Conservation (phyloP, 2,797 vertebrate species). For the Gymnoscopelus braueri region DNA sequence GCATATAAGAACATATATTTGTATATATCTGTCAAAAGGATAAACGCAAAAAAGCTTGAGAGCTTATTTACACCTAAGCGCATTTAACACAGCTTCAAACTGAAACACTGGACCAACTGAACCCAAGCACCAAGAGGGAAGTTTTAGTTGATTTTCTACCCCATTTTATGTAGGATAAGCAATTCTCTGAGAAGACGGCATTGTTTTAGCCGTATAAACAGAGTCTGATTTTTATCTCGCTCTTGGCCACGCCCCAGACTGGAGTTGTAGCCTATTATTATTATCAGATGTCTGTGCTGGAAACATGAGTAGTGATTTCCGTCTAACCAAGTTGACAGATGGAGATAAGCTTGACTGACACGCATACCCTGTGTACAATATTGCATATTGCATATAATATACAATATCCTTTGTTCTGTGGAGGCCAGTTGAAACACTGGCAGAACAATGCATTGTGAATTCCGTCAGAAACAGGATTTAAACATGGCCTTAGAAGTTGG, state of each 20-base stretch:
- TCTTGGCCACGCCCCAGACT: neutral
- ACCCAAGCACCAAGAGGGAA: neutral
- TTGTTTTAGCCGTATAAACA: conserved; percentile 38
- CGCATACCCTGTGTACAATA: neutral
- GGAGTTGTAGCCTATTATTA: conserved; percentile 36
- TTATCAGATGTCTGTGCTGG: conserved; percentile 30
- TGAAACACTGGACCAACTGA: conserved; percentile 25
- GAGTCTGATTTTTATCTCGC: conserved; percentile 29
- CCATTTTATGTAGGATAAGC: neutral
- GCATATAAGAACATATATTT: too few relatives aligned
- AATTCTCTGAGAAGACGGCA: conserved; percentile 22
- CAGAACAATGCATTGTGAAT: conserved; percentile 23
- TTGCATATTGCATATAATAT: too few relatives aligned
- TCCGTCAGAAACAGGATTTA: conserved; percentile 20
- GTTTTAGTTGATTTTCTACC: neutral
- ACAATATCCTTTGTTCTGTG: neutral
- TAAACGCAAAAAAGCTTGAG: too few relatives aligned
- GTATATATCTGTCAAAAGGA: too few relatives aligned
- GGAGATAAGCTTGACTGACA: conserved; percentile 38
- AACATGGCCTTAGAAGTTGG: neutral
- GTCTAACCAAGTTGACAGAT: conserved; percentile 22
- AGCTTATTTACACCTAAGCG: too few relatives aligned
- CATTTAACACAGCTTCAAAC: conserved; percentile 6
- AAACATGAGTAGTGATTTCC: conserved; percentile 12
- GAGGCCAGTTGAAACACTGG: conserved; percentile 29